These are phyloP conservation scores for Xiphophorus hellerii DNA, from an alignment of 2,113 vertebrate genomes.

Conservation along the genomic window DNA sequence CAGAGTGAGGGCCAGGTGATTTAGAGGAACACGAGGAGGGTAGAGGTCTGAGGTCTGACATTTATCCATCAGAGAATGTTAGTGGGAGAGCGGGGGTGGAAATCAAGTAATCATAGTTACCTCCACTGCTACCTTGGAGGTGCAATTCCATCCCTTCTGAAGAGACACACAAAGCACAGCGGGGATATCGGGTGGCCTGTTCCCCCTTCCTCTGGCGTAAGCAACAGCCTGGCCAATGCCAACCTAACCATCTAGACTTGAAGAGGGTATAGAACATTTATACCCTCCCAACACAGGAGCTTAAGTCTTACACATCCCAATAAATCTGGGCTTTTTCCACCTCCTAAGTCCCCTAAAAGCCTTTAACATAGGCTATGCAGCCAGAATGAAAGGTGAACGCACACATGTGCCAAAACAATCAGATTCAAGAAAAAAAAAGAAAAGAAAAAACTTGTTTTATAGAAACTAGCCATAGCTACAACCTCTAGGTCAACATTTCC, in stretches of 20 bases:
- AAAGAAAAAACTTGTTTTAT: neutral
- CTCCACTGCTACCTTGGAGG: constrained; percentile 71
- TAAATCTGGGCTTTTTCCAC: constrained; percentile 17
- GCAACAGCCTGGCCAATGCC: constrained; percentile 54
- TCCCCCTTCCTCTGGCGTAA: constrained; percentile 46
- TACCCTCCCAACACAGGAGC: constrained; percentile 21
- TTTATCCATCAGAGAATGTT: constrained; percentile 62
- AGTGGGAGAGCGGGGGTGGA: neutral
- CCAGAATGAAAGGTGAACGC: constrained; percentile 19
- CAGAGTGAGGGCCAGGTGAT: constrained; percentile 59
- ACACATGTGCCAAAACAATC: constrained; percentile 37
- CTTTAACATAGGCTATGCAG: neutral
- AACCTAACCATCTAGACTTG: constrained; percentile 59
- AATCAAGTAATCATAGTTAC: constrained; percentile 65
- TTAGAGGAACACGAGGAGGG: constrained; percentile 60
- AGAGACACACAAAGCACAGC: constrained; percentile 61
- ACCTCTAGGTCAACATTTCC: constrained; percentile 30
- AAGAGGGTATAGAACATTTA: constrained; percentile 20
- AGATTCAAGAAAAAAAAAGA: neutral
- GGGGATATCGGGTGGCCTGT: constrained; percentile 67
- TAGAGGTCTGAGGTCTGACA: constrained; percentile 45
- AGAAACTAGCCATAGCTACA: constrained; percentile 24
- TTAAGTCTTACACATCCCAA: constrained; percentile 29
- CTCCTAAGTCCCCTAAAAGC: neutral
- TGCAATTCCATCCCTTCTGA: constrained; percentile 71